Conservation (phyloP, 1,140 invertebrate genomes). For the Dinoponera quadriceps region DNA sequence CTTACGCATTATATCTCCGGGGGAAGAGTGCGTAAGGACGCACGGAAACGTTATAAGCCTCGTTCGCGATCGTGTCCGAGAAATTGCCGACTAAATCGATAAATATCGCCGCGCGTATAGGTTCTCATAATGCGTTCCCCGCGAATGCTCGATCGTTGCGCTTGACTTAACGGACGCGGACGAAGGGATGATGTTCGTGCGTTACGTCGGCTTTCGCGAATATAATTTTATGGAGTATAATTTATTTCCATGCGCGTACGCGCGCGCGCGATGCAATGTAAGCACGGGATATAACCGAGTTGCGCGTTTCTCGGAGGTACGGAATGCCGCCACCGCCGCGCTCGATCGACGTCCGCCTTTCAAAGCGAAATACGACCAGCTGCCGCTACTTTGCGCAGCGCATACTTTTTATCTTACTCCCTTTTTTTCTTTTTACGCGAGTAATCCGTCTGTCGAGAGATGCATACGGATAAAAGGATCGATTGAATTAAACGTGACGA, state of each 20-base stretch:
- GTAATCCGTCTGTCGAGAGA: slow-evolving; percentile 14
- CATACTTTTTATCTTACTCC: slow-evolving; percentile 7
- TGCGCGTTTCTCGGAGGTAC: slow-evolving; percentile 3
- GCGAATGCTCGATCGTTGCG: not conserved
- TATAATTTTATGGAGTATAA: slow-evolving; percentile 8
- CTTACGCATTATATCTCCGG: not conserved
- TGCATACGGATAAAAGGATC: slow-evolving; percentile 8
- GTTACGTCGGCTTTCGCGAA: not conserved
- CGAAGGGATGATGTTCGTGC: not conserved
- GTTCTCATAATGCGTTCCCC: not conserved
- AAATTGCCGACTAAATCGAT: not conserved
- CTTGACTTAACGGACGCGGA: not conserved
- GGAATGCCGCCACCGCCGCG: too few species aligned
- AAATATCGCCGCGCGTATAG: not conserved
- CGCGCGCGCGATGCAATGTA: slow-evolving; percentile 3
- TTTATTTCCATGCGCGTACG: not conserved
- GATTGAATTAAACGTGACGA: slow-evolving; percentile 17
- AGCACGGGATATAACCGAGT: slow-evolving; percentile 5
- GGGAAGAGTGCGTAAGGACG: not conserved
- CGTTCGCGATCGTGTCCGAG: not conserved
- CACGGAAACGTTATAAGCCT: not conserved
- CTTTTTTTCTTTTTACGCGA: not conserved
- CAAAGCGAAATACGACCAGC: not conserved
- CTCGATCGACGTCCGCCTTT: not conserved
- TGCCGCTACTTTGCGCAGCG: not conserved